phyloP scores from a whole-genome alignment of 1,140 invertebrate genomes.

The Orchestia grillus region DNA sequence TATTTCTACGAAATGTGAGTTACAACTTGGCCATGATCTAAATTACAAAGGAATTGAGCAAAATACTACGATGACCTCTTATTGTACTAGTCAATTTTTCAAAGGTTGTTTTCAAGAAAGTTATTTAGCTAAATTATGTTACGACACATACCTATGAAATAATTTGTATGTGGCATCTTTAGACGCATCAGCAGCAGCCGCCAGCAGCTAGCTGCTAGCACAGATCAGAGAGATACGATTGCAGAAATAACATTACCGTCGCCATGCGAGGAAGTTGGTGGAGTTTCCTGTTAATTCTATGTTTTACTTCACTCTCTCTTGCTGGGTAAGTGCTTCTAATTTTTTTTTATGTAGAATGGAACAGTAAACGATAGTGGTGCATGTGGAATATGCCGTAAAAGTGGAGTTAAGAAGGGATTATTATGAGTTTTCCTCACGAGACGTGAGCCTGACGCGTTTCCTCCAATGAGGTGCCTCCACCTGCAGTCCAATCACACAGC shows the following conservation, averaged over 20 bases:
- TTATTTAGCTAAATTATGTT: background rate
- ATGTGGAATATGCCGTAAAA: background rate
- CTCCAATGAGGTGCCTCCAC: conserved; percentile 32
- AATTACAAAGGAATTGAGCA: background rate
- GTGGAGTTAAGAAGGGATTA: background rate
- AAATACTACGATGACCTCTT: background rate
- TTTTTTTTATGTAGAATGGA: background rate
- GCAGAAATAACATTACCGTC: conserved; percentile 24
- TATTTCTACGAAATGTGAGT: no score
- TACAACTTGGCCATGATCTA: no score
- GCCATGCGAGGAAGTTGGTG: conserved; percentile 18
- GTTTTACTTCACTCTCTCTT: background rate
- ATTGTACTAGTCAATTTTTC: background rate
- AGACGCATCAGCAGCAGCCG: background rate
- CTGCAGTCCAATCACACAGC: conserved; percentile 23
- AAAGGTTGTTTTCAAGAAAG: background rate
- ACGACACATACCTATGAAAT: background rate
- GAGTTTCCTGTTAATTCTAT: background rate
- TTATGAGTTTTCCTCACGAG: background rate
- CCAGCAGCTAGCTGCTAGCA: background rate
- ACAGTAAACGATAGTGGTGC: background rate
- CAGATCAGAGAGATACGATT: background rate
- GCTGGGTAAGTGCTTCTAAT: background rate
- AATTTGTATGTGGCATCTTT: background rate
- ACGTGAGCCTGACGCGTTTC: conserved; percentile 31